Base-by-base conservation (phyloP, 2,113 vertebrate species). In the Perca schrenkii region DNA sequence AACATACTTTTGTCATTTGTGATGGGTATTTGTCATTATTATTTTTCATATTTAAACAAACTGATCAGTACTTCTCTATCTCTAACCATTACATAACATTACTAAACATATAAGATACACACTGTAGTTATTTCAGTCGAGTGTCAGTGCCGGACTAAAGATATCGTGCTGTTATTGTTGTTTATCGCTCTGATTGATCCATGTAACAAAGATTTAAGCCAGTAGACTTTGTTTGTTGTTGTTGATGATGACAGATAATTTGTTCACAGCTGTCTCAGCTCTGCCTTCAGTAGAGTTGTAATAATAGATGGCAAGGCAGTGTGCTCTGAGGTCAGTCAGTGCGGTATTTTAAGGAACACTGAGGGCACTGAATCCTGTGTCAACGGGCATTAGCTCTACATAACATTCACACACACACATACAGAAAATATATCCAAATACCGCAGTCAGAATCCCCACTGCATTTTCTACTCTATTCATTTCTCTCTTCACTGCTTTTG, bases 331-430 rank as follows among this genome's bases (percentile, higher is more conserved):
- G 72, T 71, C 76, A 83, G 53, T 54, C 63, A 43, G 57, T 70
- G 40, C 6, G 2, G 13, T 85, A 82, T 85, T 79, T 72, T 63
- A 53, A 78, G 83, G 60, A 56, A 40, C 57, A 69, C 61, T 78
- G 49, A 54, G 21, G 67, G 74, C 77, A 69, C 16, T 21, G 53
- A 84, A 31, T 68, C 12, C 6, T 4, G 11, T 71, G 52, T 85
- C 64, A 79, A 5, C 14, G n/a, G 31, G 47, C 47, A 69, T 86
- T 58, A 58, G 2, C 28, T 64, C 61, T 64, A 16, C 13, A 60
- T 36, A 80, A 53, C 53, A 58, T 28, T 22, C 54, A 65, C 36
- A 28, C 46, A 84, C 16, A 60, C 40, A 10, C 40, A 0, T 8
- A 10, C 40, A 60, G 22, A 36, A 79, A 61, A 54, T 25, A 66